Base-by-base conservation (phyloP, 35 echinoderm and acorn worm species). In the Eucidaris tribuloides region DNA sequence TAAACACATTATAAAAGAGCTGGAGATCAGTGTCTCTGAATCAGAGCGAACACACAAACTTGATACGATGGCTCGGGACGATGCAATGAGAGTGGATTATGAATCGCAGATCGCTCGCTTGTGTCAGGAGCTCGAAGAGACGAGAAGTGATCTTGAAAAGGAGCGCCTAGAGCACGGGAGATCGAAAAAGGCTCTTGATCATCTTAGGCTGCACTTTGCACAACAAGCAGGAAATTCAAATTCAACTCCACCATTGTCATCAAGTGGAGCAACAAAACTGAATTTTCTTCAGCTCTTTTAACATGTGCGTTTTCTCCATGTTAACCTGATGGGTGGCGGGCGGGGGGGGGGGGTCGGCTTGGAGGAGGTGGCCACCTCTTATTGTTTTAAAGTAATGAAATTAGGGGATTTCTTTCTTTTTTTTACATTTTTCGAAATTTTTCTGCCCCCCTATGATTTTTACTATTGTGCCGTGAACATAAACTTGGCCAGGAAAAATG, bases 161-260 rank as follows among this genome's bases (percentile, higher is more conserved):
- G 71, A 87, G 40, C 50, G 40, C 27, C 79, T 5, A 36, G 85
- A 79, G 52, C 74, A 87, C 38, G 36, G 37, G 11, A 42, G 50
- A 39, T 57, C 46, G 18, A 61, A 39, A 42, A 87, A 87, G 63
- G 85, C 85, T 25, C 25, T 87, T 33, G 85, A 79, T 11, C 85
- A 79, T 60, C 56, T 87, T 11, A 59, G 85, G 45, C 45, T 79
- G 33, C 85, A 87, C 58, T 87, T 87, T 79, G 85, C 85, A 15
- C 56, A 52, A 24, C 32, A 72, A 19, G 49, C 83, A 55, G 20
- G 37, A 34, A 64, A 34, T 32, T 2, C 61, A 0, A 1, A 34
- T 14, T 34, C 61, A 11, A 64, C 30, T 6, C 61, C 30, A 15
- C 22, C 61, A n/a, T n/a, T n/a, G 28, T 31, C 61, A 1, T 7